A percentile compares a stretch with the other conserved stretches of the same genome.
phyloP scores from a whole-genome alignment of 2,888 invertebrate species.

The Melipona bicolor region DNA sequence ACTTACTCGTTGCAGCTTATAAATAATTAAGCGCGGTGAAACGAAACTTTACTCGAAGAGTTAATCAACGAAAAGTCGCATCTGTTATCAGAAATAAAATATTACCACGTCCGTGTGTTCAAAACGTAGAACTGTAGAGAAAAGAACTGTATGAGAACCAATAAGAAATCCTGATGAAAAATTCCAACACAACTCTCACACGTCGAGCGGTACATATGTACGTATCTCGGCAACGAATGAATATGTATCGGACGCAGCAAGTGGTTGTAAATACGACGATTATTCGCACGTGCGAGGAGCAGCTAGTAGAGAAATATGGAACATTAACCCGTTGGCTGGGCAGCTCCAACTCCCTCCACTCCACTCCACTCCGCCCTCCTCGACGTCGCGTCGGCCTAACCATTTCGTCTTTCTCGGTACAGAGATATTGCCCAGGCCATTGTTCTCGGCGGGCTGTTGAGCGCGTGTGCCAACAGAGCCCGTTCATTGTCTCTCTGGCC shows the following conservation, averaged over 20 bases:
- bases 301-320: slow-evolving; percentile 61
- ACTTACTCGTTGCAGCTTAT: too few species aligned
- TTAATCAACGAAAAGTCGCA: too few species aligned
- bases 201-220: background rate
- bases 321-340: slow-evolving; percentile 53
- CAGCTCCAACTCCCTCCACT: slow-evolving; percentile 11
- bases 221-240: background rate
- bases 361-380: too few species aligned
- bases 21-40: too few species aligned
- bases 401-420: slow-evolving; percentile 49
- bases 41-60: too few species aligned
- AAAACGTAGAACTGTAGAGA: too few species aligned
- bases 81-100: too few species aligned
- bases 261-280: slow-evolving; percentile 22
- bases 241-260: background rate
- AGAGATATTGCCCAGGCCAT: slow-evolving; percentile 71
- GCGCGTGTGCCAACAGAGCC: slow-evolving; percentile 64
- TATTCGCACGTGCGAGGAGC: slow-evolving; percentile 48
- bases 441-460: slow-evolving; percentile 70
- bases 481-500: slow-evolving; percentile 73
- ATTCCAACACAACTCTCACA: background rate
- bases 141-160: background rate
- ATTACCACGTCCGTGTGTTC: too few species aligned
- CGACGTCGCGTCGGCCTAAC: background rate
- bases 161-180: background rate